Percentiles rank a stretch among this genome's conserved stretches.
phyloP scores from a whole-genome alignment of 2,113 vertebrate species.

The Aphyosemion australe region DNA sequence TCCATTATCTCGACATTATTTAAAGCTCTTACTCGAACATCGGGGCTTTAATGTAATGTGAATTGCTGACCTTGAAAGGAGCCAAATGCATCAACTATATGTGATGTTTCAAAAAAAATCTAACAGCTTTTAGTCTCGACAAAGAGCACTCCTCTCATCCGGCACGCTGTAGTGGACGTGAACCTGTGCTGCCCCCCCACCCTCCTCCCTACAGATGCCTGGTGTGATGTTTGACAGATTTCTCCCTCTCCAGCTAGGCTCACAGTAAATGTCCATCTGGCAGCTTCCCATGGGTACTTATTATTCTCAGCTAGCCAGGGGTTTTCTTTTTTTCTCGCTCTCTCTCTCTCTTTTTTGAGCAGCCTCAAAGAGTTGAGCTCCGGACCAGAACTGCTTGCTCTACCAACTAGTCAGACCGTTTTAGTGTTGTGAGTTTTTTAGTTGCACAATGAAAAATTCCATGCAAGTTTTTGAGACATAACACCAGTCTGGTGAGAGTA shows the following conservation, averaged over 20 bases:
- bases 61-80: conserved; percentile 57
- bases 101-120: conserved; percentile 48
- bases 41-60: conserved; percentile 28
- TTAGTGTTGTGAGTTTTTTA: conserved; percentile 61
- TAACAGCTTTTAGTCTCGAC: conserved; percentile 56
- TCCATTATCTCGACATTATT: conserved; percentile 43
- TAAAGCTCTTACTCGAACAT: conserved; percentile 35
- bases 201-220: conserved; percentile 72
- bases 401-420: conserved; percentile 45
- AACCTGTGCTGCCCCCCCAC: conserved; percentile 67
- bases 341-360: conserved; percentile 48
- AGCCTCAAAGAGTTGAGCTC: conserved; percentile 63
- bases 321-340: conserved; percentile 72
- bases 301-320: conserved; percentile 81
- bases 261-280: conserved; percentile 83
- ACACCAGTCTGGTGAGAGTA: conserved; percentile 6
- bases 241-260: conserved; percentile 74
- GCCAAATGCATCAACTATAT: conserved; percentile 39
- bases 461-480: background rate
- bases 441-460: conserved; percentile 56
- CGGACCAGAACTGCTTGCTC: conserved; percentile 65
- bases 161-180: conserved; percentile 58
- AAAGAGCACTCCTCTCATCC: conserved; percentile 61
- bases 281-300: conserved; percentile 78
- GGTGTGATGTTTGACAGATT: conserved; percentile 79